Percentiles rank a stretch among this genome's conserved stretches.
Conservation (phyloP, 2,888 invertebrate genomes). For the Odontothrips loti region DNA sequence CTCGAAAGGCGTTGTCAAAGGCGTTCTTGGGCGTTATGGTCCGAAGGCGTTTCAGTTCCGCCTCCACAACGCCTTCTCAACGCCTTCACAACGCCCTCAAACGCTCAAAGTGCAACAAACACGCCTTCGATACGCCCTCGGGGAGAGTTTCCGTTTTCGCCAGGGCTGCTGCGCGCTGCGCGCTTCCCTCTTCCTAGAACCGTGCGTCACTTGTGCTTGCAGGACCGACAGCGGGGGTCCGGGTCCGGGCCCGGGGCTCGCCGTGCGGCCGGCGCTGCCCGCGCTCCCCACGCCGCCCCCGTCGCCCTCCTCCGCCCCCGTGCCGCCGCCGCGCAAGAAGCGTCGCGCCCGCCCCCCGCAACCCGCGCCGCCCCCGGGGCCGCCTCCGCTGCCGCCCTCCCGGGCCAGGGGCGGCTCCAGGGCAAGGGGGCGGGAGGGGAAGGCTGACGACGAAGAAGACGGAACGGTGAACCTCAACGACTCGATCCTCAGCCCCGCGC, state of each 20-base stretch:
- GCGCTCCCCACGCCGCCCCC: slow-evolving; percentile 4
- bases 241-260: background rate
- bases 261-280: background rate
- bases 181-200: too few relatives aligned
- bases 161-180: too few relatives aligned
- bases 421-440: background rate
- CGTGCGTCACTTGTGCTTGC: background rate
- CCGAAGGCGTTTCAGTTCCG: too few relatives aligned
- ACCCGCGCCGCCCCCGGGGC: background rate
- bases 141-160: too few relatives aligned
- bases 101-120: too few relatives aligned
- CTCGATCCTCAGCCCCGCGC: background rate
- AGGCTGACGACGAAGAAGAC: background rate
- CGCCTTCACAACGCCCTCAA: too few relatives aligned
- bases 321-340: slow-evolving; percentile 18
- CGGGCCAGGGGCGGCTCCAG: background rate
- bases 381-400: background rate
- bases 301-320: background rate
- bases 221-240: background rate
- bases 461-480: background rate
- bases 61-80: too few relatives aligned
- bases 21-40: too few relatives aligned
- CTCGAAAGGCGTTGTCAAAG: too few relatives aligned
- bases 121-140: too few relatives aligned
- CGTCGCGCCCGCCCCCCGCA: background rate